Base-by-base conservation (phyloP, 2,888 invertebrate genomes). In the Perizoma affinitatum region DNA sequence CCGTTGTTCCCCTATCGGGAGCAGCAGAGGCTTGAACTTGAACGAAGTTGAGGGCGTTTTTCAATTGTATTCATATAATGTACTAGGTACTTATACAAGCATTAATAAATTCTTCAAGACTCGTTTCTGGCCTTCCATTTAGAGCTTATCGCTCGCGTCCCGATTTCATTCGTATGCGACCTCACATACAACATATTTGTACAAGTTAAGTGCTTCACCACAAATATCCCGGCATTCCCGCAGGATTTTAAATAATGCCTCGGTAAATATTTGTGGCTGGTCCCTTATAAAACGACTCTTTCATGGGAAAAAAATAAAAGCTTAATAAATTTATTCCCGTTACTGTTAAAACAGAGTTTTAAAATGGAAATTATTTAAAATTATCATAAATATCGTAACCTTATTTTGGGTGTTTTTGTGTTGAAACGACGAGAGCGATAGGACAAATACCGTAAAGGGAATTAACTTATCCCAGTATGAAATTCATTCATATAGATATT, bases 131-230 rank as follows among this genome's bases (percentile, higher is more conserved):
- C 41, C 22, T 44, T 48, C 56, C 45, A 57, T 57, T 53, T 45
- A 36, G 10, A 34, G 45, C 50, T 54, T 49, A 53, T 5, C 95
- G 78, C 98, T 97, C 94, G 96, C 95, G 35, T 93, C 93, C 96
- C 96, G 79, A 35, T 47, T 36, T 36, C 46, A 43, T 46, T 51
- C 47, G 51, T 51, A 58, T 62, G 58, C 62, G 58, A 38, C 54
- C 62, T 54, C 58, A 57, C 57, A 57, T 50, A 62, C 42, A 57
- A 54, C 46, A 57, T 61, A 57, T 61, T 61, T 61, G 48, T 41
- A 49, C 61, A 49, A 42, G 56, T 53, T 49, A 54, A 61, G 61
- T 61, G 61, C 53, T 54, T 22, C 10, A 8, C 61, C 40, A 51
- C 40, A 44, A 51, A 58, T 49, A 53, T 49, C 22, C 44, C 43